Evolutionary conservation across 2,888 invertebrate genomes (phyloP), one percentile per base, ranked within the genome.

Genomic region (Papilio elwesi): DNA sequence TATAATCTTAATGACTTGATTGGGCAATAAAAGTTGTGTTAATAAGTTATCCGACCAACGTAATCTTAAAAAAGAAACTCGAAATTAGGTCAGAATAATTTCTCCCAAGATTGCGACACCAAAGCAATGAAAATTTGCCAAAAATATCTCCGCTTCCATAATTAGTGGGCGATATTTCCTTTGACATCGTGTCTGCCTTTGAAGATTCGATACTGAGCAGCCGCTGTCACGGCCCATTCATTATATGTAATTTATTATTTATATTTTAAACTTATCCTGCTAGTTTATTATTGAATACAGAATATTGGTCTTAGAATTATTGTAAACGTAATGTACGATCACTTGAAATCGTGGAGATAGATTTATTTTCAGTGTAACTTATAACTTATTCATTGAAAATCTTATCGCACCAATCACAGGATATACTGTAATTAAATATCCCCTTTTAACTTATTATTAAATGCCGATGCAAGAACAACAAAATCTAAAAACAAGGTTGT

Each of bases 51-150:
- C 3, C 13, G 38, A 6, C 36, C 36, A 8, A 38, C 13, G 6
- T 38, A 0, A 26, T 55, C 7, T 59, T 59, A n/a, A 38, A 26
- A 38, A 38, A 59, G 38, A 59, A 59, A 26, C n/a, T 59, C 38
- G 13, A 55, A 67, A 68, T 55, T 68, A 55, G 67, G 67, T 55
- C 67, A 47, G 15, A 55, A 48, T 48, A 47, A n/a, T 59, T 15
- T 57, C 4, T 49, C 59, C n/a, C 36, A 57, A 49, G 8, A 49
- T 49, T 48, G 47, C 16, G 43, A 36, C 13, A 57, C 49, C 13
- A 16, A 64, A 64, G 49, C 49, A 64, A 10, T 64, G 49, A 49
- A 26, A 68, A 68, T 68, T 68, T 55, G 55, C 10, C 26, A 1
- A 68, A 68, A 57, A 68, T 68, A 49, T 64, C 64, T 64, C 26